Evolutionary conservation across 2,797 vertebrate species (phyloP).

Genomic region (Eulemur rubriventer): DNA sequence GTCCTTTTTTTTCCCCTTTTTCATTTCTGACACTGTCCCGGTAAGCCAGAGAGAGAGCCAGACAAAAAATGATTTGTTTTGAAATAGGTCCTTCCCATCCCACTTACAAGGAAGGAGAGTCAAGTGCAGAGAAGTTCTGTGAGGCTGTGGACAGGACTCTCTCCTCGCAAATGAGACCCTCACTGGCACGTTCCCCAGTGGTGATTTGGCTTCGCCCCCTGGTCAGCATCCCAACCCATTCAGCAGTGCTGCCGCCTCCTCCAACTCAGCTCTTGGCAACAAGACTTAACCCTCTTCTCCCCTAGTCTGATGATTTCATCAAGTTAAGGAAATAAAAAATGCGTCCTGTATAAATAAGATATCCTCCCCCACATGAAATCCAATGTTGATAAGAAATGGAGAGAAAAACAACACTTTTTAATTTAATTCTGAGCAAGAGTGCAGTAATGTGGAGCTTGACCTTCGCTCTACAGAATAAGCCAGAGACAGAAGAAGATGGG

Average conservation of each 20-base stretch:
- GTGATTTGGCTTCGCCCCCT: background rate
- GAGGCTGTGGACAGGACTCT: background rate
- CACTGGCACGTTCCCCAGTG: accelerated
- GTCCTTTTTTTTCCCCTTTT: background rate
- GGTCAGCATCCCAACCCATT: background rate
- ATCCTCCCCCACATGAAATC: background rate
- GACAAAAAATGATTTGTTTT: background rate
- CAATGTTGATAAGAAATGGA: slow-evolving; percentile 15
- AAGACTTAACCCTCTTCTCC: background rate
- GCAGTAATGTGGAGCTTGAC: background rate
- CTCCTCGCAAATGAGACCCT: background rate
- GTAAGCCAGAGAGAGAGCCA: background rate
- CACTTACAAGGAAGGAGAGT: background rate
- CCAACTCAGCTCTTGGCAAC: background rate
- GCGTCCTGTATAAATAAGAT: background rate
- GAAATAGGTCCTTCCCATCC: background rate
- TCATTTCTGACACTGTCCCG: background rate
- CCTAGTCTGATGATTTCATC: background rate
- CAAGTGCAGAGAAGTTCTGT: background rate
- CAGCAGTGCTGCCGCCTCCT: background rate
- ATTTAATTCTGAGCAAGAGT: slow-evolving; percentile 13
- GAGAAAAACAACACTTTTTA: background rate
- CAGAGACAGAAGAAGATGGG: background rate
- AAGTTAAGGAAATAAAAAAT: background rate
- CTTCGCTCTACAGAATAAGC: background rate